A percentile compares a stretch with the other conserved stretches of the same genome.
Conservation (phyloP, 2,888 invertebrate species). For the Coleophora deauratella region DNA sequence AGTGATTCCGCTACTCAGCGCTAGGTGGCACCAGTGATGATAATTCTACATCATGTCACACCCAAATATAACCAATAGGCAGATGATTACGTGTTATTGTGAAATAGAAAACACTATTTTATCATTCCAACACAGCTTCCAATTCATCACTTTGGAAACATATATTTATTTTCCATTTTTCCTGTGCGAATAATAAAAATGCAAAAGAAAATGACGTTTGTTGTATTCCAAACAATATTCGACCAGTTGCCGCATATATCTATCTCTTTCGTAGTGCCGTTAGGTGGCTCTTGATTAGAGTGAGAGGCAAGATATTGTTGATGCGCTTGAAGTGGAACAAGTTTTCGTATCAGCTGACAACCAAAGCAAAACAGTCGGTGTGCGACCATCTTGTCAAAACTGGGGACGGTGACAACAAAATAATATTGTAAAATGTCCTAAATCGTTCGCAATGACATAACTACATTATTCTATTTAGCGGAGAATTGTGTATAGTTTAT, state of each 20-base stretch:
- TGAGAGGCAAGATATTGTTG: constrained; percentile 32
- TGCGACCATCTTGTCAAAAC: constrained; percentile 76
- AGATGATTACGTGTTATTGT: constrained; percentile 47
- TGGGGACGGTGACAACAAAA: constrained; percentile 70
- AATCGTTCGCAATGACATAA: constrained; percentile 65
- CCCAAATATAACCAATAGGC: constrained; percentile 48
- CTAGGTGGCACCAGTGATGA: constrained; percentile 42
- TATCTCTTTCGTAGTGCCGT: constrained; percentile 34
- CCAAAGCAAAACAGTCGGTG: constrained; percentile 76
- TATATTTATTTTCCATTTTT: constrained; percentile 44
- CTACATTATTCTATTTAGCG: constrained; percentile 52
- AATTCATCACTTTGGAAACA: constrained; percentile 49
- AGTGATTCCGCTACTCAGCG: constrained; percentile 7
- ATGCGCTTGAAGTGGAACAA: constrained; percentile 50
- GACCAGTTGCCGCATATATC: constrained; percentile 32
- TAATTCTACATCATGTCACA: constrained; percentile 24
- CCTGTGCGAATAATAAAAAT: constrained; percentile 47
- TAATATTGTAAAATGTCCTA: constrained; percentile 70
- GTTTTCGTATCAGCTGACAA: constrained; percentile 73
- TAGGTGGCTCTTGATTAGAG: constrained; percentile 19
- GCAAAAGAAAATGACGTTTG: constrained; percentile 64
- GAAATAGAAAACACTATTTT: constrained; percentile 55
- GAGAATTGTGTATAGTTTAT: constrained; percentile 58
- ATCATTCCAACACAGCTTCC: constrained; percentile 36
- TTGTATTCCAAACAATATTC: constrained; percentile 44